Base-by-base conservation (phyloP, 2,113 vertebrate species). In the Burhinus bistriatus region DNA sequence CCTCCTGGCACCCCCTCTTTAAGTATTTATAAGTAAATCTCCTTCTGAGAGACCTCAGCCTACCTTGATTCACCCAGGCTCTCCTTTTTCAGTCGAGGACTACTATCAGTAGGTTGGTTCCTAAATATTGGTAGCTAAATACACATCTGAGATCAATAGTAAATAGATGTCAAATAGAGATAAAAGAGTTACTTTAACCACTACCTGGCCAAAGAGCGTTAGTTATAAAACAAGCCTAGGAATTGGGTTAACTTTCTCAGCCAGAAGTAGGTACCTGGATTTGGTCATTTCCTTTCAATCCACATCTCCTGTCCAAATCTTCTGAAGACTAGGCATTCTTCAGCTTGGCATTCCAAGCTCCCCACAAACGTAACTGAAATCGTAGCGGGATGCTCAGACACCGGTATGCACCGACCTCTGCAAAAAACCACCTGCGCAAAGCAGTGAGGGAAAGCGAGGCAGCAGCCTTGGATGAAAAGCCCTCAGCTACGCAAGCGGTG, bases 331-430 rank as follows among this genome's bases (percentile, higher is more conserved):
- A 58, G 32, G 23, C 5, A 7, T 36, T 80, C 40, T 34, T 71
- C 64, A 22, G 15, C 22, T 34, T 88, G 69, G 51, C 54, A 79
- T 13, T 40, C 40, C 15, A 20, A 80, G 49, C 12, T 49, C 45
- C 36, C 16, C 4, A 4, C 6, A 47, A 52, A 19, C 9, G 7
- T 36, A 69, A 34, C 18, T 9, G 5, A 55, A 89, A 49, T 12
- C 0, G 0, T 16, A 86, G 57, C 9, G 34, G 47, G 49, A 91
- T 69, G 30, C 68, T 78, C 14, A 20, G 45, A 54, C 59, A 54
- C 38, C 22, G 0, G 0, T 4, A 3, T 7, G 1, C 68, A 34
- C 11, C 0, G 0, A 51, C 15, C 27, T 87, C 21, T 45, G n/a
- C 40, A 64, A 85, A 73, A 76, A 44, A 52, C 21, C 2, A n/a